phyloP scores from a whole-genome alignment of 2,113 vertebrate genomes.

The Malurus cyaneus region DNA sequence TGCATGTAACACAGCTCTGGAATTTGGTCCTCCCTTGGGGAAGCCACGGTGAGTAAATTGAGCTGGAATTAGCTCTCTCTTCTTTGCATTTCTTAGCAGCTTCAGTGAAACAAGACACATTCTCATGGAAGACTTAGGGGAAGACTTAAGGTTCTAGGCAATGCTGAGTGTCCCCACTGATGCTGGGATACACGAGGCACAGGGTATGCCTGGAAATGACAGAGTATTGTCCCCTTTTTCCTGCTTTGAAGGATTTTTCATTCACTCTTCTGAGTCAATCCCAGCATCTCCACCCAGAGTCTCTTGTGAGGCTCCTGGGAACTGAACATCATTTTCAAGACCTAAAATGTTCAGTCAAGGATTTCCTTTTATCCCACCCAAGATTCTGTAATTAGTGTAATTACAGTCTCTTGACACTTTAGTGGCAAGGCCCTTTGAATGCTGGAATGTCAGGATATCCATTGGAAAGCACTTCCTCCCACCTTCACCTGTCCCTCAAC shows the following conservation, averaged over 20 bases:
- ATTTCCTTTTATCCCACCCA: background rate
- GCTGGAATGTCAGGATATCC: background rate
- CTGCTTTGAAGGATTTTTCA: background rate
- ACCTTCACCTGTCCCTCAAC: background rate
- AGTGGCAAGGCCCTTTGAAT: background rate
- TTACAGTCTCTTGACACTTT: background rate
- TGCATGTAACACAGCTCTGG: background rate
- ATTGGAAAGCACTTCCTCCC: background rate
- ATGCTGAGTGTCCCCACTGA: background rate
- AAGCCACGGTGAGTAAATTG: rapidly evolving
- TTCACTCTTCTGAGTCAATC: background rate
- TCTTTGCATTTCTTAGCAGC: background rate
- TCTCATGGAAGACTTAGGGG: background rate
- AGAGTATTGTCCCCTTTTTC: background rate
- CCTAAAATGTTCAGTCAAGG: background rate
- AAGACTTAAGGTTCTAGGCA: background rate
- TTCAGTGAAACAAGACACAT: background rate
- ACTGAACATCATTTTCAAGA: background rate
- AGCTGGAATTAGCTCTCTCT: background rate
- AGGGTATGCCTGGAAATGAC: background rate
- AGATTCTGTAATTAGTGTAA: background rate
- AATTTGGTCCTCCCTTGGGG: background rate
- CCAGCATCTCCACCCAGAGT: background rate
- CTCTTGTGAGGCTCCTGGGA: background rate
- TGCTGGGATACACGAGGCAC: background rate